Conservation (phyloP, 2,113 vertebrate species). For the Laterallus jamaicensis region DNA sequence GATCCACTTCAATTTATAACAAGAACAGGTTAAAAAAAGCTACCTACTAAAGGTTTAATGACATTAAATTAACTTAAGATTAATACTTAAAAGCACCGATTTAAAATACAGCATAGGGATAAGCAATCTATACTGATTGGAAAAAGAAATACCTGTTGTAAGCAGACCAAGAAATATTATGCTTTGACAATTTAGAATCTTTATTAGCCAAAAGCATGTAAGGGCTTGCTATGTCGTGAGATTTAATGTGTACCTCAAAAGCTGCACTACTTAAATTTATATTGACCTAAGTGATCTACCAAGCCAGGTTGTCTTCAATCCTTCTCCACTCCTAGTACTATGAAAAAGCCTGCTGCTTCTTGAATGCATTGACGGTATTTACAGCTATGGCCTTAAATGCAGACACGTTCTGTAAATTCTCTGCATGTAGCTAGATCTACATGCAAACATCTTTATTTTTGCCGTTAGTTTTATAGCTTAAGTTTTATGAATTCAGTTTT, state of each 20-base stretch:
- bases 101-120: not conserved
- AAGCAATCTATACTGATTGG: not conserved
- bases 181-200: not conserved
- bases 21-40: not conserved
- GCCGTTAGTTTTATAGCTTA: not conserved
- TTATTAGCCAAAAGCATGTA: not conserved
- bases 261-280: not conserved
- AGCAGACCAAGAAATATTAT: not conserved
- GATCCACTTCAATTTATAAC: not conserved
- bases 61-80: not conserved
- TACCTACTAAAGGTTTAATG: not conserved
- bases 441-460: not conserved
- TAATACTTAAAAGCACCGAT: not conserved
- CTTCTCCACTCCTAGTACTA: not conserved
- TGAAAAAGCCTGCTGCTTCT: not conserved
- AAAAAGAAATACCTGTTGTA: not conserved
- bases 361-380: not conserved
- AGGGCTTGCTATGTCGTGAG: not conserved
- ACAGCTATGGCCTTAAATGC: not conserved
- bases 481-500: not conserved
- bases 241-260: not conserved
- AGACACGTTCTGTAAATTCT: not conserved
- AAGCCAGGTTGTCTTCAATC: not conserved
- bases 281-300: not conserved
- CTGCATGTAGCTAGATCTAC: not conserved